Percentiles rank a stretch among this genome's conserved stretches.
Evolutionary conservation across 2,888 invertebrate genomes (phyloP).

Genomic region (Amphipyra berbera): DNA sequence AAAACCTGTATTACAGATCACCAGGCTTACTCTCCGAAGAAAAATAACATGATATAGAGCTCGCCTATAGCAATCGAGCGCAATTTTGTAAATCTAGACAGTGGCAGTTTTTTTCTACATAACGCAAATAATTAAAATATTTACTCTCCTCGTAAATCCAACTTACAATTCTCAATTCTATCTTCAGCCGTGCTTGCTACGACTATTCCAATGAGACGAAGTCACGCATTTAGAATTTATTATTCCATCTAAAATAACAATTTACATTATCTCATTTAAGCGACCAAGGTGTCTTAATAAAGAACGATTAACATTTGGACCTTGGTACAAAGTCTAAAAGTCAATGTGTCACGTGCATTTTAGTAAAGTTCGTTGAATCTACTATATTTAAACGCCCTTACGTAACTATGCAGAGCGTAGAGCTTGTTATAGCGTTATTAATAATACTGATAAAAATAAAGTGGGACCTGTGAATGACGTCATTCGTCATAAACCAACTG

Average conservation of each 20-base stretch:
- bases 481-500: conserved; percentile 34
- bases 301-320: conserved; percentile 36
- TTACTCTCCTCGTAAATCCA: not conserved
- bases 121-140: not conserved
- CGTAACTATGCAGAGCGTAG: conserved; percentile 21
- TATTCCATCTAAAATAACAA: conserved; percentile 10
- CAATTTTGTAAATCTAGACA: not conserved
- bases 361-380: conserved; percentile 28
- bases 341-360: conserved; percentile 11
- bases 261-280: conserved; percentile 22
- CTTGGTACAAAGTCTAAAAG: conserved; percentile 21
- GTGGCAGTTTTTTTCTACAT: too few relatives aligned
- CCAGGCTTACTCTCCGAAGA: too few relatives aligned
- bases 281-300: conserved; percentile 35
- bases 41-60: too few relatives aligned
- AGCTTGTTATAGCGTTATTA: conserved; percentile 35
- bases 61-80: not conserved
- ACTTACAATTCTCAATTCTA: conserved; percentile 10
- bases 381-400: conserved; percentile 38
- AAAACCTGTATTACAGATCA: too few relatives aligned
- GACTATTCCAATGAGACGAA: conserved; percentile 27
- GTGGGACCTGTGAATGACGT: conserved; percentile 29
- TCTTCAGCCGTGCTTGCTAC: conserved; percentile 12
- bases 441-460: conserved; percentile 41
- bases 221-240: conserved; percentile 41